Conservation (phyloP, 2,113 vertebrate genomes). For the Pristiophorus japonicus region DNA sequence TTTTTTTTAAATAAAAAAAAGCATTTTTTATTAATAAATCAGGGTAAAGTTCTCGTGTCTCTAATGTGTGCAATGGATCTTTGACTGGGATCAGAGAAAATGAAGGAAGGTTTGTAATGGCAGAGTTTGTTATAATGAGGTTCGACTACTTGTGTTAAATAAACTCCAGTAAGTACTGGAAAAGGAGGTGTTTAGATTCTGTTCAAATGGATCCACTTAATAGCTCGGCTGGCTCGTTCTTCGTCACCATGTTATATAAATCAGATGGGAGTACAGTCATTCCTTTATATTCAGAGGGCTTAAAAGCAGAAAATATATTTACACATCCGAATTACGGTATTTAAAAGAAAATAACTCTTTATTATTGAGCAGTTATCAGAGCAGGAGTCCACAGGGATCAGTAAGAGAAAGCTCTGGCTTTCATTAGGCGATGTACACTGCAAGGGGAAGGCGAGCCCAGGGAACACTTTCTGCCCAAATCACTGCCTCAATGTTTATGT, state of each 20-base stretch:
- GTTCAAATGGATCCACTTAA: neutral
- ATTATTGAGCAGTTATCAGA: slow-evolving; percentile 24
- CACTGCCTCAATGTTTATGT: slow-evolving; percentile 22
- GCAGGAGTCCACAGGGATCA: neutral
- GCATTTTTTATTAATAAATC: neutral
- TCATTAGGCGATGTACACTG: neutral
- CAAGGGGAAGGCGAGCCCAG: neutral
- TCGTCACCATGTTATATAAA: neutral
- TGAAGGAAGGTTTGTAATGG: neutral
- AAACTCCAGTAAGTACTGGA: neutral
- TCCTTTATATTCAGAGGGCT: slow-evolving; percentile 29
- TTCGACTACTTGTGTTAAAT: neutral
- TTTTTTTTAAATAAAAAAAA: neutral
- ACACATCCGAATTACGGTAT: slow-evolving; percentile 4
- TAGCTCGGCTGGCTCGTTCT: neutral
- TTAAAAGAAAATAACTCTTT: slow-evolving; percentile 35
- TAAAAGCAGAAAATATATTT: slow-evolving; percentile 29
- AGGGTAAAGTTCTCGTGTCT: neutral
- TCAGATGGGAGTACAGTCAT: neutral
- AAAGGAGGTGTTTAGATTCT: neutral
- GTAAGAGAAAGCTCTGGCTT: slow-evolving; percentile 9
- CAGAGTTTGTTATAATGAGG: neutral
- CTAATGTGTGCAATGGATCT: neutral
- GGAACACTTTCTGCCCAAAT: neutral
- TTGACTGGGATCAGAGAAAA: neutral